phyloP scores from a whole-genome alignment of 2,888 invertebrate genomes.

The Perizoma flavofasciatum region DNA sequence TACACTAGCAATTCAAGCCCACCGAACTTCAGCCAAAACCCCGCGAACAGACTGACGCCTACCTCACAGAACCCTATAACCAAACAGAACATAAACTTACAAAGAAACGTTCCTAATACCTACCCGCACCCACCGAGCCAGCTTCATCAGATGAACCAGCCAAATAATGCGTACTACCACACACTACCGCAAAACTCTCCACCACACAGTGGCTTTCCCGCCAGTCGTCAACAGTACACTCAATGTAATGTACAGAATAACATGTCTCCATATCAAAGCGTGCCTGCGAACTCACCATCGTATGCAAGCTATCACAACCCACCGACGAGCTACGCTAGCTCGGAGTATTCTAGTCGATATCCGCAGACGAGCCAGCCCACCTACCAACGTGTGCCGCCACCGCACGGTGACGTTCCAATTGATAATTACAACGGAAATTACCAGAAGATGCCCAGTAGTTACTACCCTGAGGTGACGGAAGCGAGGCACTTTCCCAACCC shows the following conservation, averaged over 20 bases:
- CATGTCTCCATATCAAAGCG: slow-evolving; percentile 74
- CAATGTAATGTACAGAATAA: slow-evolving; percentile 45
- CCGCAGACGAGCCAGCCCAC: slow-evolving; percentile 72
- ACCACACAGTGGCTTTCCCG: slow-evolving; percentile 51
- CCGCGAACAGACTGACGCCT: slow-evolving; percentile 71
- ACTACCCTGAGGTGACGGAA: slow-evolving; percentile 62
- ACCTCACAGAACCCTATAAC: slow-evolving; percentile 61
- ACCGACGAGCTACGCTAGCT: slow-evolving; percentile 76
- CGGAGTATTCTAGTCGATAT: slow-evolving; percentile 80
- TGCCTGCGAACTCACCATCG: slow-evolving; percentile 75
- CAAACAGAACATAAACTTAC: slow-evolving; percentile 62
- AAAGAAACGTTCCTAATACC: slow-evolving; percentile 66
- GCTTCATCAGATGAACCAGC: slow-evolving; percentile 63
- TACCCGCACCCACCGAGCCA: slow-evolving; percentile 70
- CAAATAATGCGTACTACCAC: slow-evolving; percentile 73
- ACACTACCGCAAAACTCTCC: slow-evolving; percentile 65
- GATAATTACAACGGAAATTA: slow-evolving; percentile 70
- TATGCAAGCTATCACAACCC: slow-evolving; percentile 79
- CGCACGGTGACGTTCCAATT: slow-evolving; percentile 73
- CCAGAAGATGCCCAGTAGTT: slow-evolving; percentile 71
- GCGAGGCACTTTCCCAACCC: slow-evolving; percentile 64
- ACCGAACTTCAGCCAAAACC: slow-evolving; percentile 74
- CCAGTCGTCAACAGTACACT: slow-evolving; percentile 57
- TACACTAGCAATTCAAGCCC: slow-evolving; percentile 66
- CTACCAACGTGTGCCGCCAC: slow-evolving; percentile 85